These are phyloP conservation scores for Cheilosia urbana DNA, from an alignment of 2,888 invertebrate genomes.

Conservation along the genomic window DNA sequence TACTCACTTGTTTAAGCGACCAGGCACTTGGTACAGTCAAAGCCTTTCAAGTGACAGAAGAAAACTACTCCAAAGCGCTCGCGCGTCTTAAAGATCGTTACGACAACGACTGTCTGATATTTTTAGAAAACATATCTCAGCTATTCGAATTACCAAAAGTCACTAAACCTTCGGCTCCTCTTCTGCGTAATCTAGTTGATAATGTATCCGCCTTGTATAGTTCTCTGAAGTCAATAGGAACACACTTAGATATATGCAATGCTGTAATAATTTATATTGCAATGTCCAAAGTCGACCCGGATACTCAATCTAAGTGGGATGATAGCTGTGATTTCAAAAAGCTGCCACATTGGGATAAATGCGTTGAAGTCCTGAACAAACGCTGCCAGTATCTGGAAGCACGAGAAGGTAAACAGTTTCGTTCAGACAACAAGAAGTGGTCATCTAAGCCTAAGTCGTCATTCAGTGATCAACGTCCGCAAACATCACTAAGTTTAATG, in stretches of 20 bases:
- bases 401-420: slow-evolving; percentile 12
- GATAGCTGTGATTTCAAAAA: slow-evolving; percentile 12
- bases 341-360: not conserved
- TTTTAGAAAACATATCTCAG: slow-evolving; percentile 31
- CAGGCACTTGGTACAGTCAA: slow-evolving; percentile 19
- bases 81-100: slow-evolving; percentile 18
- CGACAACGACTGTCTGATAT: slow-evolving; percentile 40
- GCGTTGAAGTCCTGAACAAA: slow-evolving; percentile 8
- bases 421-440: not conserved
- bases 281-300: slow-evolving; percentile 18
- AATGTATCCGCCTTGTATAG: slow-evolving; percentile 28
- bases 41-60: slow-evolving; percentile 42
- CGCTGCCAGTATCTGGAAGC: slow-evolving; percentile 18
- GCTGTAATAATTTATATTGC: slow-evolving; percentile 25
- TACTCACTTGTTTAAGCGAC: slow-evolving; percentile 30
- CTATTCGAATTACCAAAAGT: slow-evolving; percentile 10
- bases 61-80: slow-evolving; percentile 25
- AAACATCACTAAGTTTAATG: slow-evolving; percentile 5
- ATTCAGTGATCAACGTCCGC: slow-evolving; percentile 2
- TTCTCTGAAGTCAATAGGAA: slow-evolving; percentile 15
- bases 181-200: slow-evolving; percentile 11
- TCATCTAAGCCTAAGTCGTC: not conserved
- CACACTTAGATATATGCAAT: slow-evolving; percentile 6
- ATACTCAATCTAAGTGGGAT: slow-evolving; percentile 28
- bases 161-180: not conserved